A percentile compares a stretch with the other conserved stretches of the same genome.
phyloP scores from a whole-genome alignment of 2,113 vertebrate species.

The Hemichromis elongatus region DNA sequence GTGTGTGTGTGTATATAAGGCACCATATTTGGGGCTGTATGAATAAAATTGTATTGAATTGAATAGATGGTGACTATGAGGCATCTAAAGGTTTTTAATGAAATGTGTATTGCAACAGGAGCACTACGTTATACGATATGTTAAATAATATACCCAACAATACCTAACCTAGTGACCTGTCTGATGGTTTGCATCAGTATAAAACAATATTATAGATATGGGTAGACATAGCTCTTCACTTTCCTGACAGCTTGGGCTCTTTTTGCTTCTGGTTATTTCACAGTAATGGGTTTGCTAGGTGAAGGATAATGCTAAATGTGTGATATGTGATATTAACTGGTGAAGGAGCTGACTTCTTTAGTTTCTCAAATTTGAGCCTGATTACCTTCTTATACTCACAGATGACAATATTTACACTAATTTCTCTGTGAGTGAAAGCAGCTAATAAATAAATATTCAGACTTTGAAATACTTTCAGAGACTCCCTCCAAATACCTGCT shows the following conservation, averaged over 20 bases:
- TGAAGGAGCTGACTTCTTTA: neutral
- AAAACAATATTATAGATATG: neutral
- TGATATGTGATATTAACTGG: neutral
- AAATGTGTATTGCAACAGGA: neutral
- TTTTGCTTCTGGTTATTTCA: neutral
- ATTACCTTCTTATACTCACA: neutral
- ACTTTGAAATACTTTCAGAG: neutral
- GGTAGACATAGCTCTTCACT: neutral
- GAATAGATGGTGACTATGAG: neutral
- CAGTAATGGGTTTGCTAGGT: neutral
- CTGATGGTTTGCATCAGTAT: neutral
- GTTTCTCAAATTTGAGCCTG: neutral
- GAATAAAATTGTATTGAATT: neutral
- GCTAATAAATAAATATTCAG: neutral
- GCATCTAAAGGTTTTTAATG: neutral
- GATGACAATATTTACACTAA: neutral
- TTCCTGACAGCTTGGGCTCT: neutral
- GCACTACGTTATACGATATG: neutral
- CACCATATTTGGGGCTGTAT: neutral
- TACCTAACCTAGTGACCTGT: neutral
- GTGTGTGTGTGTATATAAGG: too few species aligned
- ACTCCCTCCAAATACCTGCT: neutral
- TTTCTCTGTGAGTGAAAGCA: neutral
- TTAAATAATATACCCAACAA: neutral
- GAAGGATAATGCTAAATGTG: neutral